Evolutionary conservation across 2,797 vertebrate genomes (phyloP), one percentile per base, ranked within the genome.

Genomic region (Carduelis carduelis): DNA sequence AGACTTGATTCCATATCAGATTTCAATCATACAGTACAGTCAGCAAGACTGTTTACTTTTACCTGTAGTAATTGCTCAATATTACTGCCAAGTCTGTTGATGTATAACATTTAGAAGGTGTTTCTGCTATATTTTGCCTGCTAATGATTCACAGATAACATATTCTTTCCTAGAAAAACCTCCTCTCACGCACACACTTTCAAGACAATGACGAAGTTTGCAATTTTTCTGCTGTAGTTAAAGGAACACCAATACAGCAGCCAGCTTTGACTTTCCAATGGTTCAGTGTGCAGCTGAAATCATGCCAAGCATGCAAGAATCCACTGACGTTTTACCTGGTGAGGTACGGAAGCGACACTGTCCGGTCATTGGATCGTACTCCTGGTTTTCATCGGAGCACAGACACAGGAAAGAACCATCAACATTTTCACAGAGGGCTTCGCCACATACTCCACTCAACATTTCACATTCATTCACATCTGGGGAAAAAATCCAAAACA

Each of bases 381-480:
- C 98, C 96, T 99, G 98, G 84, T 96, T 98, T 34, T 98, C 98
- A 12, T 98, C 97, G 21, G 98, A 97, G 95, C 99, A 99, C 83
- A 98, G 82, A 64, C 99, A 99, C 61, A 98, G 96, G 98, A 99
- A 99, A 80, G 99, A 98, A 8, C 99, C 99, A 13, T 99, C 99
- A 3, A 98, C 97, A 10, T 99, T 99, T 96, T 99, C 98, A 96
- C 99, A 99, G 93, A 98, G 98, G 35, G 99, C 99, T 94, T 99
- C 99, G 0, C 99, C 99, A 91, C 99, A 99, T 79, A 99, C 98
- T 23, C 98, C 98, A 75, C 98, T 98, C 92, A 99, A 97, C 97
- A 99, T 98, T 85, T 99, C 98, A 94, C 99, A 99, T 97, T 99
- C 99, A 35, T 99, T 99, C 96, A 99, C 98, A 96, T 99, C 99